Evolutionary conservation across 1,140 invertebrate species (phyloP).

Genomic region (Trichogramma pretiosum): DNA sequence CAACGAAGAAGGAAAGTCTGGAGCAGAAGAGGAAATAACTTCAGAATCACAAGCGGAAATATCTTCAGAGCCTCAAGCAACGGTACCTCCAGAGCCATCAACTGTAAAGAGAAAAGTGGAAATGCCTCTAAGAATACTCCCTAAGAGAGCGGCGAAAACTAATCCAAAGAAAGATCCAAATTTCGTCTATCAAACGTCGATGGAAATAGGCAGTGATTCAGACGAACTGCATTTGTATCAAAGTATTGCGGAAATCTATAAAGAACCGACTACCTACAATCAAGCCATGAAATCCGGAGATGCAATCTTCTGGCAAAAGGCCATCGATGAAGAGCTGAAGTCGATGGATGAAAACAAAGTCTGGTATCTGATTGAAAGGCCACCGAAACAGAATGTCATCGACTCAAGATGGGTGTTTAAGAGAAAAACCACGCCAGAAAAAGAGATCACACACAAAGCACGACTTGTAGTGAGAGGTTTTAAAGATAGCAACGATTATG

Average conservation of each 20-base stretch:
- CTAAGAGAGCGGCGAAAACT: not conserved
- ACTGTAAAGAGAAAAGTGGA: not conserved
- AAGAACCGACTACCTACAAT: not conserved
- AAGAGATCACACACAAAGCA: slow-evolving; percentile 9
- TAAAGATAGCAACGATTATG: slow-evolving; percentile 11
- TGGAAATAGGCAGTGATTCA: not conserved
- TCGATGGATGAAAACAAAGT: slow-evolving; percentile 11
- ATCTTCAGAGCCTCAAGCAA: not conserved
- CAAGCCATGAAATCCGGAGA: not conserved
- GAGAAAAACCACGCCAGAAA: not conserved
- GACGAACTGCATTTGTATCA: not conserved
- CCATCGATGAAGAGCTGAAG: slow-evolving; percentile 13
- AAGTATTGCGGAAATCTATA: not conserved
- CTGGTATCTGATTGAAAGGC: slow-evolving; percentile 4
- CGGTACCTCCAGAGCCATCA: not conserved
- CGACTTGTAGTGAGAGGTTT: slow-evolving; percentile 14
- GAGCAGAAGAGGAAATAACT: not conserved
- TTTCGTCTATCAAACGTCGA: not conserved
- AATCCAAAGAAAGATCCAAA: not conserved
- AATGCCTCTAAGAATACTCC: too few relatives aligned
- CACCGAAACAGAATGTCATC: slow-evolving; percentile 2
- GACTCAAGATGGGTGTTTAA: slow-evolving; percentile 4
- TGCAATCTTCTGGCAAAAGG: slow-evolving; percentile 15
- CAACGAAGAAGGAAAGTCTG: not conserved
- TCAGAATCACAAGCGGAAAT: not conserved